Conservation (phyloP, 2,888 invertebrate genomes). For the Andrena dorsata region DNA sequence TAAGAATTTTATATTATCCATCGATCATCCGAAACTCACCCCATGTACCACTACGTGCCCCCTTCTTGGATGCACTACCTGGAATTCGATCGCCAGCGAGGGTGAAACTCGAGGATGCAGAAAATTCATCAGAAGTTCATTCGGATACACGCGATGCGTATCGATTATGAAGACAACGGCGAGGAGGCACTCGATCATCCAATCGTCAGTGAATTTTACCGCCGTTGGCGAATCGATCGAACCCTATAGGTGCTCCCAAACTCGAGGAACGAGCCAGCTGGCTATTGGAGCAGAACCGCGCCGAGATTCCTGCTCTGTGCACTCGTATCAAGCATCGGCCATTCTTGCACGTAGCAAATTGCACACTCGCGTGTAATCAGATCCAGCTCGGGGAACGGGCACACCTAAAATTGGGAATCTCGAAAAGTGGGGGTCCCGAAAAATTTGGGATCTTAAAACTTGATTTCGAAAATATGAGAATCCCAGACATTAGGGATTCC, state of each 20-base stretch:
- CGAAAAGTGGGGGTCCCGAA: too few relatives aligned
- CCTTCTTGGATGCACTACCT: slow-evolving; percentile 17
- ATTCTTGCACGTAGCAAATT: slow-evolving; percentile 32
- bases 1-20: slow-evolving; percentile 4
- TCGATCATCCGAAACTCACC: neutral
- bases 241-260: slow-evolving; percentile 48
- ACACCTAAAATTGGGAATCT: neutral
- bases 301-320: slow-evolving; percentile 53
- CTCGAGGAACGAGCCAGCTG: slow-evolving; percentile 29
- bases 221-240: slow-evolving; percentile 39
- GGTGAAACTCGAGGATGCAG: slow-evolving; percentile 62
- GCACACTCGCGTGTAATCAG: slow-evolving; percentile 6
- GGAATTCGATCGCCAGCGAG: slow-evolving; percentile 52
- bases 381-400: slow-evolving; percentile 31
- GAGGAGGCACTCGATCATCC: neutral
- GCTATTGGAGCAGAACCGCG: slow-evolving; percentile 60
- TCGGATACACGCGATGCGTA: slow-evolving; percentile 5
- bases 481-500: too few relatives aligned
- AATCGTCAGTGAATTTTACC: slow-evolving; percentile 10
- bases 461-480: too few relatives aligned
- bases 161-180: slow-evolving; percentile 1
- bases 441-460: too few relatives aligned
- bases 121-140: slow-evolving; percentile 45
- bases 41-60: slow-evolving; percentile 2
- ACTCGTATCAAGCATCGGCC: slow-evolving; percentile 19